Conservation (phyloP, 2,797 vertebrate genomes). For the Nannoperca obscura region DNA sequence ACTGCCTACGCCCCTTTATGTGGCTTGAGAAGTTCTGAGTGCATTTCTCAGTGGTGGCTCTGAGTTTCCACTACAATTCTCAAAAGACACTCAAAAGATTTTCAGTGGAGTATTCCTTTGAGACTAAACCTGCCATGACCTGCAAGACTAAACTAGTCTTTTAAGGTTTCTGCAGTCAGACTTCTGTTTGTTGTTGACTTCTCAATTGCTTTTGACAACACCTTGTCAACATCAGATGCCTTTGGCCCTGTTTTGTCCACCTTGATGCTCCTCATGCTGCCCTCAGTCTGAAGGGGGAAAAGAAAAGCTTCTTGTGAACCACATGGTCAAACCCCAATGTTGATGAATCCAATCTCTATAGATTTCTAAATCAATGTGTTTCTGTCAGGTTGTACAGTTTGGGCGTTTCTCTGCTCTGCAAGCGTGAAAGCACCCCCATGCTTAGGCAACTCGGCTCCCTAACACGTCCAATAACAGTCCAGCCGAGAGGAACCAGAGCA, state of each 20-base stretch:
- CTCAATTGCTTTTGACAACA: constrained; percentile 16
- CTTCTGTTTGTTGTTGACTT: too few relatives aligned
- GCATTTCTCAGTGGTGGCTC: not conserved
- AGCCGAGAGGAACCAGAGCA: constrained; percentile 78
- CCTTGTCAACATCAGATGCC: not conserved
- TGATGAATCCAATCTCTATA: constrained; percentile 63
- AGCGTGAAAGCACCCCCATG: constrained; percentile 64
- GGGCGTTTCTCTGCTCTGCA: constrained; percentile 55
- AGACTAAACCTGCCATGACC: not conserved
- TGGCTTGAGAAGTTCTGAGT: constrained; percentile 2
- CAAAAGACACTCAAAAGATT: not conserved
- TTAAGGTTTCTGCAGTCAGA: constrained; percentile 17
- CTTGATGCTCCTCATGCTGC: constrained; percentile 22
- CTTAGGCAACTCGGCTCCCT: constrained; percentile 38
- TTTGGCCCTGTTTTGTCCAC: constrained; percentile 15
- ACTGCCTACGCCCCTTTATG: not conserved
- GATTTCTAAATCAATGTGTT: constrained; percentile 68
- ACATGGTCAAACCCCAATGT: constrained; percentile 24
- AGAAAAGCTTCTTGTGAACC: constrained; percentile 19
- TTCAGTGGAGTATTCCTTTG: not conserved
- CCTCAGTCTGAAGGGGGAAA: not conserved
- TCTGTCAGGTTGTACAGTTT: constrained; percentile 69
- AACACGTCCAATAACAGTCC: constrained; percentile 73
- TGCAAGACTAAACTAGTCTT: not conserved
- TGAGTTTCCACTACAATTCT: not conserved